Evolutionary conservation across 2,888 invertebrate species (phyloP).

Genomic region (Yponomeuta malinellus): DNA sequence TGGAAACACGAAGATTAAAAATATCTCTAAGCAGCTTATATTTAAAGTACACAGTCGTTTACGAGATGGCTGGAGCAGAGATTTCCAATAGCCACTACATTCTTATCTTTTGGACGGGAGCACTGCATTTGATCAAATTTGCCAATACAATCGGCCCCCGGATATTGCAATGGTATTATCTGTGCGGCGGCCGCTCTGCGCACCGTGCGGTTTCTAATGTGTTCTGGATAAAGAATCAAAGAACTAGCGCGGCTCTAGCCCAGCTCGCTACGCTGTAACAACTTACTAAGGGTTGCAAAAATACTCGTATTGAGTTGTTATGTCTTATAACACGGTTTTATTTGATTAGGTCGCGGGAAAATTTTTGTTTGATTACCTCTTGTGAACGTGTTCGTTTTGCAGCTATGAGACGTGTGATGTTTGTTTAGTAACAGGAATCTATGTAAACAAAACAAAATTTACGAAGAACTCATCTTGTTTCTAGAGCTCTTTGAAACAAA

Average conservation of each 20-base stretch:
- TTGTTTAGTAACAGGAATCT: not conserved
- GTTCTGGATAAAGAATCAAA: constrained; percentile 48
- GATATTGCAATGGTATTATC: constrained; percentile 74
- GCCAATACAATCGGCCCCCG: constrained; percentile 73
- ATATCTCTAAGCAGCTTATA: not conserved
- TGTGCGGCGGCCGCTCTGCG: constrained; percentile 41
- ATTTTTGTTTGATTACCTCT: not conserved
- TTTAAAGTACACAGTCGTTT: not conserved
- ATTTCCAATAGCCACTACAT: constrained; percentile 54
- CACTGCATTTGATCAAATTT: constrained; percentile 77
- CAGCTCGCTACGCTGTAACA: constrained; percentile 26
- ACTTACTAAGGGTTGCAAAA: constrained; percentile 20
- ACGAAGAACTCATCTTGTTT: not conserved
- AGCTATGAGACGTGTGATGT: not conserved
- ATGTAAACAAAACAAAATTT: not conserved
- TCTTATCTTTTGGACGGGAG: constrained; percentile 70
- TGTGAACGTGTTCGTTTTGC: not conserved
- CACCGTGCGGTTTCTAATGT: constrained; percentile 55
- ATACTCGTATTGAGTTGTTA: constrained; percentile 11
- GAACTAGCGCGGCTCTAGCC: constrained; percentile 33
- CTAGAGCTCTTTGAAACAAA: no score
- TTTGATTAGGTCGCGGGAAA: not conserved
- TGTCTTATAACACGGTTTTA: constrained; percentile 6
- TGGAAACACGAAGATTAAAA: constrained; percentile 1
- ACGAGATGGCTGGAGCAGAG: constrained; percentile 31